Evolutionary conservation across 2,888 invertebrate genomes (phyloP).

Genomic region (Sussaba pulchella): DNA sequence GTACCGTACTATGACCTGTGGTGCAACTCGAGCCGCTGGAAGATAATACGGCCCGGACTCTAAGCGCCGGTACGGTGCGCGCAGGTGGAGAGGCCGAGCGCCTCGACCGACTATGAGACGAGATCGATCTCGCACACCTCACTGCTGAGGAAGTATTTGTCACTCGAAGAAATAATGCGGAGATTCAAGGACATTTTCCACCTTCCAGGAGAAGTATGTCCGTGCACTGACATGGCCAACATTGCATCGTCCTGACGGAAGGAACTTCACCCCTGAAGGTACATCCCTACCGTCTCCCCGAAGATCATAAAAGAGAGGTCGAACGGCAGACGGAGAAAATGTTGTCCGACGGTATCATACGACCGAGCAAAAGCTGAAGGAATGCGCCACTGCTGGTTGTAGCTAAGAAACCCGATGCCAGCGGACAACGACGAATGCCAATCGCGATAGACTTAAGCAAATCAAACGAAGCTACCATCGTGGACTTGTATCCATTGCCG

Average conservation of each 20-base stretch:
- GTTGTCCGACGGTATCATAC: conserved; percentile 1
- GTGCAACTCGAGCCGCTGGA: too few relatives aligned
- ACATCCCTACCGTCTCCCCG: background rate
- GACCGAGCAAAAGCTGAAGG: conserved; percentile 32
- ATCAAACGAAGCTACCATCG: conserved; percentile 28
- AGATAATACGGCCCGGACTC: too few relatives aligned
- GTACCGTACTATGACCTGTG: too few relatives aligned
- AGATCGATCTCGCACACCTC: too few relatives aligned
- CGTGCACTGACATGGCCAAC: too few relatives aligned
- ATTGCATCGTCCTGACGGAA: background rate
- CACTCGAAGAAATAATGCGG: too few relatives aligned
- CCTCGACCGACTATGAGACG: too few relatives aligned
- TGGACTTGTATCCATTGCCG: conserved; percentile 36
- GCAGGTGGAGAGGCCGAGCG: too few relatives aligned
- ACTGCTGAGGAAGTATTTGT: too few relatives aligned
- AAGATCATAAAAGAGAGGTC: background rate
- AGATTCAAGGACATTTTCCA: too few relatives aligned
- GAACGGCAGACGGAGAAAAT: background rate
- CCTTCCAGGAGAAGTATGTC: too few relatives aligned
- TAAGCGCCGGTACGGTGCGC: too few relatives aligned
- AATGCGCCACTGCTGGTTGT: conserved; percentile 37
- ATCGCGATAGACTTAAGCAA: conserved; percentile 34
- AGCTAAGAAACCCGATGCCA: conserved; percentile 36
- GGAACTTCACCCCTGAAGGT: background rate
- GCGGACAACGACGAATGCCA: conserved; percentile 4